Base-by-base conservation (phyloP, 2,888 invertebrate species). In the Beris chalybata region DNA sequence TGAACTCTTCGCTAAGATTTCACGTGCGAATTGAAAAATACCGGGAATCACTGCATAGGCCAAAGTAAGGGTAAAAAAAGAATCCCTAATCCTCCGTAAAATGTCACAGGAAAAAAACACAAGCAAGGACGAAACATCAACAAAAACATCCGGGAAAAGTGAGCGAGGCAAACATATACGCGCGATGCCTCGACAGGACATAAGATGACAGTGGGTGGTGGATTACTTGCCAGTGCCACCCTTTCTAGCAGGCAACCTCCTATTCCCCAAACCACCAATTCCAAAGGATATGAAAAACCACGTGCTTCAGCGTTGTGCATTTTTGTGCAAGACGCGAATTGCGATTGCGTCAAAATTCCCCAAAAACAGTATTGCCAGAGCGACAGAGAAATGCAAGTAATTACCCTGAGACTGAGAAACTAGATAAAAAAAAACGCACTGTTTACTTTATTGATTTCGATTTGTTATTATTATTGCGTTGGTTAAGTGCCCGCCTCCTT, bases 261-360 rank as follows among this genome's bases (percentile, higher is more conserved):
- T 3, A 2, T 5, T 1, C 38, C 38, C 38, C 38, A 38, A n/a
- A 58, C 12, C n/a, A 11, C 31, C 38, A 38, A 38, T 38, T 5
- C 44, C n/a, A 12, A 11, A 32, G 13, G 43, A 61, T 15, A 50
- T 43, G 29, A 32, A 61, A 61, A 61, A 61, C 61, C 61, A 61
- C 61, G 61, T 61, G 61, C 61, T 61, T 50, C 22, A 30, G 38
- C 15, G 38, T 43, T 61, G 61, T 61, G 61, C 61, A 61, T 50
- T 61, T 61, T 61, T 50, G 50, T 61, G 61, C 61, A 61, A 50
- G 38, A 22, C 32, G n/a, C 59, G 38, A 61, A 61, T 38, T 61
- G 61, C 61, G 61, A 52, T 61, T 61, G 61, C 61, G 61, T 61
- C 50, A 22, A 50, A 61, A 61, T 50, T 61, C 52, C 61, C 15